Base-by-base conservation (phyloP, 2,113 vertebrate genomes). In the Hyla sarda region DNA sequence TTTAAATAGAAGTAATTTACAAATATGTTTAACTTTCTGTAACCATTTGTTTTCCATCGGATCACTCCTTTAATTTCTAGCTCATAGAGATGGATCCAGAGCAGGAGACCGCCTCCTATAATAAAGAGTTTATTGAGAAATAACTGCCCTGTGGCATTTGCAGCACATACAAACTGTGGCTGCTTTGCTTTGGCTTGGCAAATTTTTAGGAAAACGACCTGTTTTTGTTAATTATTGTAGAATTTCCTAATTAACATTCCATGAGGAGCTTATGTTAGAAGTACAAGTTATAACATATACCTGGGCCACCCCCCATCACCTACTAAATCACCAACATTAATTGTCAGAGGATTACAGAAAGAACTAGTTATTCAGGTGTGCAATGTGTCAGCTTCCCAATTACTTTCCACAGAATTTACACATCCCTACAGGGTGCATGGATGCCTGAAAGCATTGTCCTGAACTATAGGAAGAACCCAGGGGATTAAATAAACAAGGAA, bases 321-420 rank as follows among this genome's bases (percentile, higher is more conserved):
- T 13, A 83, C 30, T 37, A 19, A 72, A 75, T 75, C 34, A 62
- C 37, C 37, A 23, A 14, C 23, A 47, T 17, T 73, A 75, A 84
- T 47, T 41, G 37, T 28, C 71, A 3, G 19, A n/a, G 37, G 17
- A 75, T 62, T 75, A 75, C 25, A 84, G n/a, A 34, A 58, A 84
- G 16, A 41, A 62, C 34, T 11, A 16, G 23, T 56, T 56, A 75
- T 45, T 84, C 82, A 84, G 71, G 54, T 82, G 45, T 75, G 72
- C 45, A 30, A 17, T 19, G 71, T 84, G 82, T 84, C 72, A 32
- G 23, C 54, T 62, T 84, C 48, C 71, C 74, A 60, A 74, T 84
- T 75, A 73, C 52, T 45, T 19, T 10, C 9, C 71, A 75, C 75
- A 75, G 52, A 69, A 21, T 56, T 30, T 47, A 1, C 52, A 69